Percentiles rank a stretch among this genome's conserved stretches.
These are phyloP conservation scores for Eilema sororculum DNA, from an alignment of 2,888 invertebrate genomes.

Conservation along the genomic window DNA sequence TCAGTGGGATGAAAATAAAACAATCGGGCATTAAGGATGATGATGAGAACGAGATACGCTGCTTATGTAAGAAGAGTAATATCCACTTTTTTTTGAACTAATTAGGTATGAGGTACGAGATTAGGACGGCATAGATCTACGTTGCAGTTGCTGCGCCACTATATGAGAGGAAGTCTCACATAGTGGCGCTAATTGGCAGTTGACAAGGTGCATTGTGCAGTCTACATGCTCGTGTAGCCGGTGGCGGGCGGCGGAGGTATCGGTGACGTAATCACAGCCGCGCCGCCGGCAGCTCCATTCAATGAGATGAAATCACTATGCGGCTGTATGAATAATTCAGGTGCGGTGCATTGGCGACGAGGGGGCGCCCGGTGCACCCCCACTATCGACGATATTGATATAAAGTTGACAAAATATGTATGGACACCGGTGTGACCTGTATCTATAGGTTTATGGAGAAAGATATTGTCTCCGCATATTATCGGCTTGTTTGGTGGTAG, in stretches of 20 bases:
- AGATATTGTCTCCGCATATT: background rate
- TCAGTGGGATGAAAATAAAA: no score
- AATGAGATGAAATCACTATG: conserved; percentile 87
- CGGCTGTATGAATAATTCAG: conserved; percentile 85
- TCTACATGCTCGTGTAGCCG: conserved; percentile 51
- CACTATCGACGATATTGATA: conserved; percentile 66
- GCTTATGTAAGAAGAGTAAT: background rate
- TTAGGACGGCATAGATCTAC: background rate
- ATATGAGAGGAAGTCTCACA: background rate
- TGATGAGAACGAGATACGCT: background rate
- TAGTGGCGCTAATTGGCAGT: conserved; percentile 55
- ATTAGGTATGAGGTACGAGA: no score
- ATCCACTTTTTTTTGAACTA: no score
- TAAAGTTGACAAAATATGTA: conserved; percentile 64
- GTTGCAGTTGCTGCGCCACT: background rate
- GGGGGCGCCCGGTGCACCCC: conserved; percentile 31
- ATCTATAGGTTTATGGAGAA: background rate
- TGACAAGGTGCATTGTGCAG: conserved; percentile 76
- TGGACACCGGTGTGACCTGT: conserved; percentile 19
- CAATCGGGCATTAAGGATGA: background rate
- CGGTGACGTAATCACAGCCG: conserved; percentile 82
- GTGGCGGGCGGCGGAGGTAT: conserved; percentile 72
- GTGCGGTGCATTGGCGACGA: conserved; percentile 65
- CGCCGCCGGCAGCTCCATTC: conserved; percentile 76
- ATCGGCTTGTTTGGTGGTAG: background rate